phyloP scores from a whole-genome alignment of 2,797 vertebrate genomes.

The Fratercula arctica region DNA sequence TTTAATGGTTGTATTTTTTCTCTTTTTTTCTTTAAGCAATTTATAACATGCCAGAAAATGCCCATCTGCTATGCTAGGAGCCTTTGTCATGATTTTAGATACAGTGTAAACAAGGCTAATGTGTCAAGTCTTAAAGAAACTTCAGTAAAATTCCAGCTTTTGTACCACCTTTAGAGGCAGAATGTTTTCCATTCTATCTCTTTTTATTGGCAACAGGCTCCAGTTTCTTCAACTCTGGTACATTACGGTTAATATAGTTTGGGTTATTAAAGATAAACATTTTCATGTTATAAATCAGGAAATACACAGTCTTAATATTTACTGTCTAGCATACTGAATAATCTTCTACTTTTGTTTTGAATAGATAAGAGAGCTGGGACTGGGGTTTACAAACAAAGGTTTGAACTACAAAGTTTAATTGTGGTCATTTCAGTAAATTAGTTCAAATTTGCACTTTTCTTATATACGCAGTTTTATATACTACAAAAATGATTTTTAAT shows the following conservation, averaged over 20 bases:
- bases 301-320: slow-evolving; percentile 49
- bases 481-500: neutral
- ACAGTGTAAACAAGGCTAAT: neutral
- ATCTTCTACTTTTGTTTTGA: slow-evolving; percentile 35
- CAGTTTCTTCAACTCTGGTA: neutral
- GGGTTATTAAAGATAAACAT: slow-evolving; percentile 25
- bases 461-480: neutral
- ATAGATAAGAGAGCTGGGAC: slow-evolving; percentile 26
- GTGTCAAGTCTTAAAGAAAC: neutral
- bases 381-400: slow-evolving; percentile 22
- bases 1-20: slow-evolving; percentile 21
- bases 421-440: neutral
- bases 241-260: neutral
- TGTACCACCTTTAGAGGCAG: neutral
- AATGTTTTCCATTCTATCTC: neutral
- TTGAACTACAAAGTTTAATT: slow-evolving; percentile 26
- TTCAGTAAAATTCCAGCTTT: neutral
- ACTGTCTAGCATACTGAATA: slow-evolving; percentile 38
- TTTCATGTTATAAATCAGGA: slow-evolving; percentile 21
- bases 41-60: slow-evolving; percentile 13
- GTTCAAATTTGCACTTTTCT: slow-evolving; percentile 9
- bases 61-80: slow-evolving; percentile 51
- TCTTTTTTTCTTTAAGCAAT: neutral
- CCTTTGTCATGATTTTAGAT: neutral
- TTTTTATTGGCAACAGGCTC: neutral